Percentiles rank a stretch among this genome's conserved stretches.
phyloP scores from a whole-genome alignment of 2,888 invertebrate species.

The Clivina fossor region DNA sequence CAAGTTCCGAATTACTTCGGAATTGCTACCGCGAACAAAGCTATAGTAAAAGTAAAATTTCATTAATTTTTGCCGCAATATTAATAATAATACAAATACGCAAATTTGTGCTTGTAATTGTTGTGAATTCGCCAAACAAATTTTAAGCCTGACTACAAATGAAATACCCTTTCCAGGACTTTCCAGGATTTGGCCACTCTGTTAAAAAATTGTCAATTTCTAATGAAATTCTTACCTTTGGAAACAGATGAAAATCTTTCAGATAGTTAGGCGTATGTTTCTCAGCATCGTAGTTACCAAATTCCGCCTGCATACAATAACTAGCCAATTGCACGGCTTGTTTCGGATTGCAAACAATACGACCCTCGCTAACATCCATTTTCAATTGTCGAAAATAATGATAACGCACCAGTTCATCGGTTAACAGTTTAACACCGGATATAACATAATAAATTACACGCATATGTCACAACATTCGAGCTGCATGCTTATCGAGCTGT shows the following conservation, averaged over 20 bases:
- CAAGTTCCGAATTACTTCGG: no score
- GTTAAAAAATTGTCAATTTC: no score
- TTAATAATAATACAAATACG: no score
- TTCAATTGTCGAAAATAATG: constrained; percentile 96
- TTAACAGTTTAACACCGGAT: constrained; percentile 81
- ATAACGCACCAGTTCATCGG: constrained; percentile 92
- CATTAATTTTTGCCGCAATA: no score
- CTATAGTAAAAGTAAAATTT: no score
- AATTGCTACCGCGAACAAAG: no score
- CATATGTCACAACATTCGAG: constrained; percentile 79
- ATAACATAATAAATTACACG: constrained; percentile 94
- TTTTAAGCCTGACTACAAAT: no score
- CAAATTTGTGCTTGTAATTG: no score
- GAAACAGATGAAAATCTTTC: constrained; percentile 87
- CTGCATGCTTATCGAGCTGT: constrained; percentile 92
- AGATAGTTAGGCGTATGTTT: constrained; percentile 89
- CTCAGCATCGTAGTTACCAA: constrained; percentile 88
- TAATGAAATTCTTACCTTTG: constrained; percentile 88
- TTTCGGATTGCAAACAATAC: constrained; percentile 84
- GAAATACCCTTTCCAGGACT: no score
- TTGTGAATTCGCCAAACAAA: no score
- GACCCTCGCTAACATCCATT: constrained; percentile 90
- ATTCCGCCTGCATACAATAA: constrained; percentile 95
- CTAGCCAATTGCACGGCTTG: constrained; percentile 91
- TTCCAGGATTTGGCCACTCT: no score